Conservation (phyloP, 2,113 vertebrate genomes). For the Xiphorhynchus elegans region DNA sequence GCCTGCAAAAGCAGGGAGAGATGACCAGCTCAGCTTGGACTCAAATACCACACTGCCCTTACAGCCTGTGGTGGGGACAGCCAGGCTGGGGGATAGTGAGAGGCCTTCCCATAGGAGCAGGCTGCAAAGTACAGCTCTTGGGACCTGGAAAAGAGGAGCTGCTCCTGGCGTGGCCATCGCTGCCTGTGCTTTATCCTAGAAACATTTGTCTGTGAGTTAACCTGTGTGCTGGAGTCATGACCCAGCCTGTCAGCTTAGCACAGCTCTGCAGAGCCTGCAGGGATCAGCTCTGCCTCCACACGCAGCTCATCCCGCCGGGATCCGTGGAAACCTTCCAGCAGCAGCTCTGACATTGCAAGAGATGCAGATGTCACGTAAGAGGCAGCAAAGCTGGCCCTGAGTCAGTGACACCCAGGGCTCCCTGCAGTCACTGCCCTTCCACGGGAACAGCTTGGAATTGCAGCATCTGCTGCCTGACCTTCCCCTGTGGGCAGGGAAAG, state of each 20-base stretch:
- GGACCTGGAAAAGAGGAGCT: background rate
- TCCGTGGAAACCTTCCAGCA: background rate
- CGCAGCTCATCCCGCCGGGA: background rate
- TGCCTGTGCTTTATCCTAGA: background rate
- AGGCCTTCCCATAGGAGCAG: background rate
- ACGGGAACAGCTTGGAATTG: background rate
- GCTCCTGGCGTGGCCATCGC: accelerated
- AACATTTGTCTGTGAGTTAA: background rate
- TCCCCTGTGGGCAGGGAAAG: background rate
- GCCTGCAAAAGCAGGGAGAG: background rate
- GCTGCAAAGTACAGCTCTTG: background rate
- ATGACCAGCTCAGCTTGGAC: accelerated
- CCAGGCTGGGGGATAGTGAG: background rate
- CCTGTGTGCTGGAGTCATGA: conserved; percentile 1
- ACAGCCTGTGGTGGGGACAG: accelerated
- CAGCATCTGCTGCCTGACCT: background rate
- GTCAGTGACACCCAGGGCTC: background rate
- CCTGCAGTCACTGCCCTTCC: background rate
- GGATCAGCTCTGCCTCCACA: background rate
- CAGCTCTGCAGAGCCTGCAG: background rate
- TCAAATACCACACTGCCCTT: accelerated
- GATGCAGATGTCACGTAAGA: background rate
- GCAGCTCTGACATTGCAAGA: background rate
- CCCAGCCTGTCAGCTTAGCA: background rate
- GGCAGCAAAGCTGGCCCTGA: background rate